Percentiles rank a stretch among this genome's conserved stretches.
Conservation (phyloP, 2,888 invertebrate genomes). For the Phymatocera aterrima region DNA sequence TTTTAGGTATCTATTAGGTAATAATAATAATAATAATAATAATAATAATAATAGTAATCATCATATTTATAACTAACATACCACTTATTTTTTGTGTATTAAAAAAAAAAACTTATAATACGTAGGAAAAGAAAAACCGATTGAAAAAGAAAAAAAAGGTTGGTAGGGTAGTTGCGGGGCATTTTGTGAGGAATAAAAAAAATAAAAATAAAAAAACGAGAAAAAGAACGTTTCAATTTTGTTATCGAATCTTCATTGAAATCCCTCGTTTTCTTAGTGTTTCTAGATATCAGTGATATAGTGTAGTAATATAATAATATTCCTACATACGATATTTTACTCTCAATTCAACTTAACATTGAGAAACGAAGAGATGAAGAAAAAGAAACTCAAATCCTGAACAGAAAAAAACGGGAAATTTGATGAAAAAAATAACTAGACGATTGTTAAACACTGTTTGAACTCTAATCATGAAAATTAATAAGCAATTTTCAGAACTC, state of each 20-base stretch:
- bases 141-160: constrained; percentile 13
- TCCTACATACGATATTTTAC: too few relatives aligned
- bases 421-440: not conserved
- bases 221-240: too few relatives aligned
- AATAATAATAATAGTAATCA: not conserved
- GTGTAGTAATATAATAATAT: too few relatives aligned
- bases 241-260: too few relatives aligned
- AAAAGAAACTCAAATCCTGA: not conserved
- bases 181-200: constrained; percentile 33
- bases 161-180: not conserved
- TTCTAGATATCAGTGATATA: too few relatives aligned
- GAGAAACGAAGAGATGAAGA: constrained; percentile 30
- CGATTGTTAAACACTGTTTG: too few relatives aligned
- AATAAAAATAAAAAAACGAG: constrained; percentile 36
- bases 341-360: too few relatives aligned
- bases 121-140: not conserved
- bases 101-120: constrained; percentile 5
- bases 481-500: not conserved
- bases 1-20: not conserved
- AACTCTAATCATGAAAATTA: not conserved
- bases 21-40: not conserved
- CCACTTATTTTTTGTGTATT: not conserved
- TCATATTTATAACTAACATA: constrained; percentile 6
- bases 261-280: too few relatives aligned
- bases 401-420: not conserved